Conservation (phyloP, 2,888 invertebrate species). For the Eubasilissa splendida region DNA sequence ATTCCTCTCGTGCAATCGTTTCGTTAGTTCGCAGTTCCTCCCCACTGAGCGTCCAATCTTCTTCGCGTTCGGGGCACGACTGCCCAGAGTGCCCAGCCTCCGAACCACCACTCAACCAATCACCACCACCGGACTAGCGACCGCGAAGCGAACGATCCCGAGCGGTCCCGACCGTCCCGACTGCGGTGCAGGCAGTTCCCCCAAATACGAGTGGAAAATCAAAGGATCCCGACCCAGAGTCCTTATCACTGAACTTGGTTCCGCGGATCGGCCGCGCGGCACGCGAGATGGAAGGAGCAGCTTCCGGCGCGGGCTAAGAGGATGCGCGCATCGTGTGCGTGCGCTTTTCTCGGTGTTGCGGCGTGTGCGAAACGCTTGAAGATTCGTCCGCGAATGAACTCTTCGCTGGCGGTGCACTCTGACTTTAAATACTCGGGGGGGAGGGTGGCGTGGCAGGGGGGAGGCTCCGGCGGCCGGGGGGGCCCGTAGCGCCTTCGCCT, state of each 20-base stretch:
- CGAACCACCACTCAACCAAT: constrained; percentile 44
- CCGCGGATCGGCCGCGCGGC: constrained; percentile 21
- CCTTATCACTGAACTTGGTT: constrained; percentile 31
- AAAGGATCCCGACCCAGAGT: not conserved
- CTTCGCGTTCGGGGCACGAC: constrained; percentile 52
- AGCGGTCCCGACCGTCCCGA: constrained; percentile 28
- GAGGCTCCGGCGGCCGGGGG: constrained; percentile 45
- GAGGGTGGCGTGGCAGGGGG: constrained; percentile 40
- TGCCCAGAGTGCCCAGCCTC: constrained; percentile 52
- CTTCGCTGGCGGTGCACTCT: constrained; percentile 55
- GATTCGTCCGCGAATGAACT: constrained; percentile 58
- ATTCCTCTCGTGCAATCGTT: constrained; percentile 36
- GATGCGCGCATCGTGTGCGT: constrained; percentile 42
- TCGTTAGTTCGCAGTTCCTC: constrained; percentile 11
- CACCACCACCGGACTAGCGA: constrained; percentile 40
- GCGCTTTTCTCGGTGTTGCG: constrained; percentile 38
- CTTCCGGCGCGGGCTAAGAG: constrained; percentile 8
- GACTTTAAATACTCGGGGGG: constrained; percentile 58
- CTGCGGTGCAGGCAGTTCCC: not conserved
- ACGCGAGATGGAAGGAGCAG: not conserved
- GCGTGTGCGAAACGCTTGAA: constrained; percentile 53
- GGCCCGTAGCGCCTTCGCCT: constrained; percentile 53
- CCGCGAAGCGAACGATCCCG: constrained; percentile 38
- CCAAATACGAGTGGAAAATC: not conserved
- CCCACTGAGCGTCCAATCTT: constrained; percentile 44